Evolutionary conservation across 2,113 vertebrate species (phyloP).

Genomic region (Coptodon bakossiorum): DNA sequence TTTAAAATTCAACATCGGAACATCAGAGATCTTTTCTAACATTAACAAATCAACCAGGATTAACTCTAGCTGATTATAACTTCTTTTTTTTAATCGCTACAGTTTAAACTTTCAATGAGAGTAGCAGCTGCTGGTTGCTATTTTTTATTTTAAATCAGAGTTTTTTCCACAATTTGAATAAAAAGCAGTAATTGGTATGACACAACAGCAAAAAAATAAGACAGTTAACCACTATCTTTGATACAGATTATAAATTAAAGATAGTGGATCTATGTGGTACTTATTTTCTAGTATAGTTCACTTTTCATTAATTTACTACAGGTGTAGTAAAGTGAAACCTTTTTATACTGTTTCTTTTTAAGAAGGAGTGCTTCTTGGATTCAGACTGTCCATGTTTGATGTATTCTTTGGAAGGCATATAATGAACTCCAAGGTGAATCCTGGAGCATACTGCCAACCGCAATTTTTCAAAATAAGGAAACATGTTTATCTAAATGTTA

Average conservation of each 20-base stretch:
- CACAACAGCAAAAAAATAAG: background rate
- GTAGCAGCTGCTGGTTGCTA: background rate
- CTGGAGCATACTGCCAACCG: background rate
- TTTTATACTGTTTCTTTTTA: background rate
- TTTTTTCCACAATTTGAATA: background rate
- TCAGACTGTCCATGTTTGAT: background rate
- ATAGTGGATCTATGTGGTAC: background rate
- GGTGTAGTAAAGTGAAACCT: background rate
- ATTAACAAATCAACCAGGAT: background rate
- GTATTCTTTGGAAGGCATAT: background rate
- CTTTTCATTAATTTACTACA: background rate
- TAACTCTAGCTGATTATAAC: background rate
- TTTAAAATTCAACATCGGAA: background rate
- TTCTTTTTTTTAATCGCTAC: background rate
- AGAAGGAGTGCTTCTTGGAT: background rate
- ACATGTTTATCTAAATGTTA: background rate
- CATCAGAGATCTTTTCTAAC: background rate
- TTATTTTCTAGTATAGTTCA: background rate
- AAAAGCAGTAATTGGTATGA: background rate
- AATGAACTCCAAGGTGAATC: background rate
- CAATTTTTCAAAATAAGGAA: background rate
- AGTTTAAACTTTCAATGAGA: background rate
- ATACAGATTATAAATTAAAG: background rate
- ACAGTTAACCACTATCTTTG: background rate
- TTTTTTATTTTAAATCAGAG: background rate